phyloP scores from a whole-genome alignment of 2,797 vertebrate genomes.

The Diceros bicornis region DNA sequence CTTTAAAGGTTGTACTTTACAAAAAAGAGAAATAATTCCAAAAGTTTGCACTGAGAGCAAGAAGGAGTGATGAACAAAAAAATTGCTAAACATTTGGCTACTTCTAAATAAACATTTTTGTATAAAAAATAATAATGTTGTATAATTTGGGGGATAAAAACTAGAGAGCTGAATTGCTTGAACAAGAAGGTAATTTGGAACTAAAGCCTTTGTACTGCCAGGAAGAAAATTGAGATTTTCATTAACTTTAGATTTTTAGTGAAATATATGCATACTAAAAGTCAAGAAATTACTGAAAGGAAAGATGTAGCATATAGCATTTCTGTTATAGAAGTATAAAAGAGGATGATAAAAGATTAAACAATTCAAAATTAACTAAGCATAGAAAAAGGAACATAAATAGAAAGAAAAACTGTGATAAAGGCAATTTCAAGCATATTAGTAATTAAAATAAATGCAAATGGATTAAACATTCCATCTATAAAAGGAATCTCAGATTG shows the following conservation, averaged over 20 bases:
- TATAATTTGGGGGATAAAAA: neutral
- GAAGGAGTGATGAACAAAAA: neutral
- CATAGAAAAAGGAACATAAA: neutral
- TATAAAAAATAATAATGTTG: neutral
- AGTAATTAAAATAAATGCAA: neutral
- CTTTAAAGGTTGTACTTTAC: neutral
- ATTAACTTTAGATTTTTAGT: conserved; percentile 25
- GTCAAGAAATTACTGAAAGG: neutral
- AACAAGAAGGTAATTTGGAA: neutral
- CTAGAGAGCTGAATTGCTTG: neutral
- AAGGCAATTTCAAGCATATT: neutral
- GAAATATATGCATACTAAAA: neutral
- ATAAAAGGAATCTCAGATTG: neutral
- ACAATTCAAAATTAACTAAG: neutral
- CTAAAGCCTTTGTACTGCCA: neutral
- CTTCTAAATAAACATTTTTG: neutral
- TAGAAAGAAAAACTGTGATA: neutral
- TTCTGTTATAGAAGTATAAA: neutral
- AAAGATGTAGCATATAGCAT: neutral
- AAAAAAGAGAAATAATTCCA: neutral
- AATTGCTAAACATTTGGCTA: neutral
- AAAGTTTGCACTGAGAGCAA: neutral
- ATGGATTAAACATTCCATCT: neutral
- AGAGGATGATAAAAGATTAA: neutral
- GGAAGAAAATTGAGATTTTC: conserved; percentile 4